Evolutionary conservation across 2,888 invertebrate species (phyloP).

Genomic region (Meiosimyza decipiens): DNA sequence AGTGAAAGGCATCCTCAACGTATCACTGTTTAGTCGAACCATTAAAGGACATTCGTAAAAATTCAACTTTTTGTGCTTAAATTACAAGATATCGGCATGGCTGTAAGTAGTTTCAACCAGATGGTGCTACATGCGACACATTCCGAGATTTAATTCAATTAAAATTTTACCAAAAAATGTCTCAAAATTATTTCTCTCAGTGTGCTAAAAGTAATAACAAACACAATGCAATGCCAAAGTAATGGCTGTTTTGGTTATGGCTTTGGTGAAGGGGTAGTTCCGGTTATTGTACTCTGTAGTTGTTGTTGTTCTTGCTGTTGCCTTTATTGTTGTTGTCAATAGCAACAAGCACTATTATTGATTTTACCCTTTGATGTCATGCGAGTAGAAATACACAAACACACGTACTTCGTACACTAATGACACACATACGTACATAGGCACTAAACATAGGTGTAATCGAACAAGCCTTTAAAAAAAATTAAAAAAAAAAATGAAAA

Average conservation of each 20-base stretch:
- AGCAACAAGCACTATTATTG: constrained; percentile 61
- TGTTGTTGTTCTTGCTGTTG: constrained; percentile 31
- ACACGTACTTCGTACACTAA: constrained; percentile 7
- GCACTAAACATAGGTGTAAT: neutral
- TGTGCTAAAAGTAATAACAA: neutral
- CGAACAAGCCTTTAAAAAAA: neutral
- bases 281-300: constrained; percentile 26
- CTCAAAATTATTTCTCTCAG: too few relatives aligned
- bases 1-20: too few relatives aligned
- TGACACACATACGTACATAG: neutral
- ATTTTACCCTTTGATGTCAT: constrained; percentile 51
- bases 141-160: too few relatives aligned
- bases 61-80: too few relatives aligned
- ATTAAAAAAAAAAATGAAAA: constrained; percentile 3
- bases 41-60: too few relatives aligned
- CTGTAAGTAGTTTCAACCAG: too few relatives aligned
- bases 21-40: too few relatives aligned
- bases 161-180: neutral
- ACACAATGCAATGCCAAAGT: neutral
- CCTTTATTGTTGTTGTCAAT: constrained; percentile 35
- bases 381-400: constrained; percentile 1
- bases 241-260: constrained; percentile 4
- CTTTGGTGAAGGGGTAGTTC: neutral
- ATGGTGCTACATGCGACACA: too few relatives aligned
- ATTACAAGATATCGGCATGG: too few relatives aligned